These are phyloP conservation scores for Synanthedon formicaeformis DNA, from an alignment of 2,888 invertebrate genomes.

Conservation along the genomic window DNA sequence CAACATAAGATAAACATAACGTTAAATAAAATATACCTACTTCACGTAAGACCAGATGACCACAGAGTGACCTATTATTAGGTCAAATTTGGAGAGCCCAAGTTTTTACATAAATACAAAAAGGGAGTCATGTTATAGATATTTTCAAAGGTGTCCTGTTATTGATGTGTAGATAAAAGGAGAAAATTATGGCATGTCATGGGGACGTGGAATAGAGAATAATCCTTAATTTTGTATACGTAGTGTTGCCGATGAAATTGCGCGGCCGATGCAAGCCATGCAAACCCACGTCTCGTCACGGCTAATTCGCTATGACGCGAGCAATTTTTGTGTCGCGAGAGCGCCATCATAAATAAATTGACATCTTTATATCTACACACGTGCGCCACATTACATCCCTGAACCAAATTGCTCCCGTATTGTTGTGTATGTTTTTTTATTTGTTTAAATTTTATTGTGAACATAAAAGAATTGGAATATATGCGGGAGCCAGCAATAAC, in stretches of 20 bases:
- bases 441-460: too few species aligned
- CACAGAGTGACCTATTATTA: too few species aligned
- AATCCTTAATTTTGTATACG: slow-evolving; percentile 62
- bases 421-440: too few species aligned
- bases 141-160: not conserved
- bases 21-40: too few species aligned
- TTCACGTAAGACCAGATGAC: too few species aligned
- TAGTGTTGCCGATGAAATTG: slow-evolving; percentile 14
- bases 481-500: too few species aligned
- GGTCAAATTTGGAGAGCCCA: too few species aligned
- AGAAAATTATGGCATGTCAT: slow-evolving; percentile 30
- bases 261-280: slow-evolving; percentile 42
- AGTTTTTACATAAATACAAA: not conserved
- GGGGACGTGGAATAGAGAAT: slow-evolving; percentile 37
- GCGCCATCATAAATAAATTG: slow-evolving; percentile 24
- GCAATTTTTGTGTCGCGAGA: slow-evolving; percentile 21
- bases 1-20: too few species aligned
- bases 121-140: not conserved
- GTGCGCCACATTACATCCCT: too few species aligned
- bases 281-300: slow-evolving; percentile 31
- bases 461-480: too few species aligned
- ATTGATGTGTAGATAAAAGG: slow-evolving; percentile 17
- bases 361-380: slow-evolving; percentile 5
- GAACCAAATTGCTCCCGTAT: too few species aligned
- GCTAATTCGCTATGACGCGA: slow-evolving; percentile 33